Evolutionary conservation across 1,140 invertebrate species (phyloP).

Genomic region (Lepidurus packardi): DNA sequence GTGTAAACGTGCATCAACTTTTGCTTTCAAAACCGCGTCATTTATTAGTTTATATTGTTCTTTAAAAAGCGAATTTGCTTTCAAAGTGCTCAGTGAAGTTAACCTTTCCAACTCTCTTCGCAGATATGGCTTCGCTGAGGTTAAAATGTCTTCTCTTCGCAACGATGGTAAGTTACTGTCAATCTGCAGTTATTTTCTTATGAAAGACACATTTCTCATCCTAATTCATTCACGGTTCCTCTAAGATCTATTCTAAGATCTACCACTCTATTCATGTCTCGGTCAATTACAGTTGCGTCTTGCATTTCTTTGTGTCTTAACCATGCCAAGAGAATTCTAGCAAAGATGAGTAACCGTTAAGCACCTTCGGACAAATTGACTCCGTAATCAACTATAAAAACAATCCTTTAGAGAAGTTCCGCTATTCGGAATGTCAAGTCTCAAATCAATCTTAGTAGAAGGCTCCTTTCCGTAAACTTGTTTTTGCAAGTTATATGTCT

Average conservation of each 20-base stretch:
- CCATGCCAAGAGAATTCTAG: too few relatives aligned
- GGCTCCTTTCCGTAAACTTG: not conserved
- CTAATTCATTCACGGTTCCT: too few relatives aligned
- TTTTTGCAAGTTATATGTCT: not conserved
- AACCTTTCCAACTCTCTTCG: not conserved
- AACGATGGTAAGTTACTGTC: not conserved
- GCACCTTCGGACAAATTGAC: too few relatives aligned
- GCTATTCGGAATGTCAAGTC: not conserved
- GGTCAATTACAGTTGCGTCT: too few relatives aligned
- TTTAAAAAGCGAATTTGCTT: not conserved
- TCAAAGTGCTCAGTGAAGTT: not conserved
- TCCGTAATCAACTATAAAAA: too few relatives aligned
- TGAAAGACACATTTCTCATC: not conserved
- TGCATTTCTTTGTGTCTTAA: too few relatives aligned
- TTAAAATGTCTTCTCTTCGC: constrained; percentile 10
- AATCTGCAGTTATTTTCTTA: not conserved
- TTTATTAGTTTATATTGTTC: not conserved
- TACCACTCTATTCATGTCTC: too few relatives aligned
- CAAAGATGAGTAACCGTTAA: too few relatives aligned
- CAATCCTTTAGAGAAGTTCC: not conserved
- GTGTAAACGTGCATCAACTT: not conserved
- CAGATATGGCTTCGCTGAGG: not conserved
- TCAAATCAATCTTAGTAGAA: not conserved
- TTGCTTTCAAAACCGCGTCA: not conserved
- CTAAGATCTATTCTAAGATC: too few relatives aligned